Evolutionary conservation across 2,113 vertebrate genomes (phyloP), one percentile per base, ranked within the genome.

Genomic region (Gadus macrocephalus): DNA sequence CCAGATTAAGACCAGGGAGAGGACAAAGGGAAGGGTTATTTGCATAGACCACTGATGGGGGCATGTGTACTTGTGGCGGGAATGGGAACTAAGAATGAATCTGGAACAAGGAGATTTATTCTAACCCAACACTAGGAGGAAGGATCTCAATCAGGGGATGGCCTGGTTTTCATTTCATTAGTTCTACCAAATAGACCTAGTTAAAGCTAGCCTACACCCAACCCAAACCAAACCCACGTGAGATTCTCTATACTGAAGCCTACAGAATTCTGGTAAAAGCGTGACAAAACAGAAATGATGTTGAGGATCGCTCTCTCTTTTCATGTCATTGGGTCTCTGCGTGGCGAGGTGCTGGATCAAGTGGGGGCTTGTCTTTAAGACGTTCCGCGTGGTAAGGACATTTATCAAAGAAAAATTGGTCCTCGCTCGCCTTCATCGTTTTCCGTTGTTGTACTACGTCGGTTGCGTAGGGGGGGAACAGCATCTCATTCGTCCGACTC

Each of bases 401-500:
- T 49, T 49, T 49, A 49, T 49, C 25, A 14, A 9, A 49, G 12
- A 12, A 12, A 12, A 12, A 14, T 58, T n/a, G 55, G 55, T 31
- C 31, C 69, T 53, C 55, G 11, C 31, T 12, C 55, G 53, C 38
- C 62, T 73, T 69, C 53, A 49, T 2, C 42, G 42, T 12, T 49
- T 12, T 12, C 42, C 42, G 42, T 49, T 49, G 42, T 49, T 9
- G 8, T 49, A 12, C 42, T 49, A 49, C 42, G 42, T 14, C 12
- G 42, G 42, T 49, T 61, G 68, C 63, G 35, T 67, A 3, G 12
- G 55, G 14, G 12, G 55, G 15, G 11, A 19, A 25, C 14, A 49
- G 42, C 42, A 49, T 11, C 69, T 93, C 87, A 93, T 76, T 93
- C 91, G 64, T 88, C 87, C n/a, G 91, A 86, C 73, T 93, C 92